Evolutionary conservation across 2,113 vertebrate genomes (phyloP), one percentile per base, ranked within the genome.

Genomic region (Madoqua kirkii): DNA sequence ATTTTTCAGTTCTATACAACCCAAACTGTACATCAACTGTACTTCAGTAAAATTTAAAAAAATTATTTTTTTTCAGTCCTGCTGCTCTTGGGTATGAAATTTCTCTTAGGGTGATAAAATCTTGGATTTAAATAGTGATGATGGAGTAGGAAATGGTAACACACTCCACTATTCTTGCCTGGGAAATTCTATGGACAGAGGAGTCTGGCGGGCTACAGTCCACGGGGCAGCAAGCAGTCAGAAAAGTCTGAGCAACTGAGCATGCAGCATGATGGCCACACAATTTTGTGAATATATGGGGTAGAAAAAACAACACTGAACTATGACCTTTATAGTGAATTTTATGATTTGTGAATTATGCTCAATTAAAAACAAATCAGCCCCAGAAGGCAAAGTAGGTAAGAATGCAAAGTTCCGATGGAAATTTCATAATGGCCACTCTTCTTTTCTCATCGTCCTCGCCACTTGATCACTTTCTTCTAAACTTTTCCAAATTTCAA

Each of bases 401-500:
- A 78, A 79, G 48, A 94, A 89, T 33, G 52, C 16, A 31, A 92
- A 54, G 33, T 78, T 87, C 62, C 40, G 1, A 31, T 50, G 23
- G 59, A 95, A 92, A 62, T 64, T 89, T 81, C 36, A 48, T 86
- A 59, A 59, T 62, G 55, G 60, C 36, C 40, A 76, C 74, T 93
- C 19, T 27, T 45, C 19, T 31, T 19, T 89, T 54, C 87, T 29
- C 33, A 89, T 52, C 40, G 19, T 85, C 43, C n/a, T 79, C 48
- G 85, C 48, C 67, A 62, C 7, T 71, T 43, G 83, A 79, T 43
- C 87, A 67, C 23, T n/a, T 81, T 93, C 23, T 90, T 93, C 50
- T 54, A 88, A 90, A 3, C 21, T 74, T 95, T 55, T 85, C 57
- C 62, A 95, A 93, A 86, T 89, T 96, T 93, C 71, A 96, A 86